Evolutionary conservation across 2,888 invertebrate genomes (phyloP).

Genomic region (Ophion ventricosus): DNA sequence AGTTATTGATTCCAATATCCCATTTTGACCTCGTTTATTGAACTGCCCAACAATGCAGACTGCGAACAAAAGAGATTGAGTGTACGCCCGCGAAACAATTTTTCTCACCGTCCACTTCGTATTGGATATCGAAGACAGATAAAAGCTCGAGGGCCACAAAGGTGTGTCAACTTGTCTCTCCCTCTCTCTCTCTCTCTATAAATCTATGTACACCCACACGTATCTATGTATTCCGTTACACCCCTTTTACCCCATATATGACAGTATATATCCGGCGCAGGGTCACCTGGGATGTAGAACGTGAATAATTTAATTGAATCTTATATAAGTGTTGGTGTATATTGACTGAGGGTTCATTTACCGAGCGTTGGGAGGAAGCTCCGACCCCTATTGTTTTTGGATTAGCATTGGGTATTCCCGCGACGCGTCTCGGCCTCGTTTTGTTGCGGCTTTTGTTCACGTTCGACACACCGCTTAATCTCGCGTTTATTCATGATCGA

Average conservation of each 20-base stretch:
- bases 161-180: neutral
- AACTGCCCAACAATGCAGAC: neutral
- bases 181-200: neutral
- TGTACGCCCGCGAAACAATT: neutral
- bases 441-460: slow-evolving; percentile 14
- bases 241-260: neutral
- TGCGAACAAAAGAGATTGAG: neutral
- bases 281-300: neutral
- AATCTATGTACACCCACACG: neutral
- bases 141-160: neutral
- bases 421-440: neutral
- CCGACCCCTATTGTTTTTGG: slow-evolving; percentile 36
- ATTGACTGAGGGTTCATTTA: neutral
- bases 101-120: neutral
- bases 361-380: slow-evolving; percentile 16
- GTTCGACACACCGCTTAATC: slow-evolving; percentile 1
- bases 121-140: slow-evolving; percentile 6
- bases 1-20: neutral
- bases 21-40: slow-evolving; percentile 3
- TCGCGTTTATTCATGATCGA: neutral
- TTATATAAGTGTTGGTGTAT: slow-evolving; percentile 5
- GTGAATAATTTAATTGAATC: slow-evolving; percentile 41
- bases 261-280: too few relatives aligned
- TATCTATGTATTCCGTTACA: neutral
- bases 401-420: slow-evolving; percentile 17